A percentile compares a stretch with the other conserved stretches of the same genome.
phyloP scores from a whole-genome alignment of 2,113 vertebrate genomes.

The Centrocercus urophasianus region DNA sequence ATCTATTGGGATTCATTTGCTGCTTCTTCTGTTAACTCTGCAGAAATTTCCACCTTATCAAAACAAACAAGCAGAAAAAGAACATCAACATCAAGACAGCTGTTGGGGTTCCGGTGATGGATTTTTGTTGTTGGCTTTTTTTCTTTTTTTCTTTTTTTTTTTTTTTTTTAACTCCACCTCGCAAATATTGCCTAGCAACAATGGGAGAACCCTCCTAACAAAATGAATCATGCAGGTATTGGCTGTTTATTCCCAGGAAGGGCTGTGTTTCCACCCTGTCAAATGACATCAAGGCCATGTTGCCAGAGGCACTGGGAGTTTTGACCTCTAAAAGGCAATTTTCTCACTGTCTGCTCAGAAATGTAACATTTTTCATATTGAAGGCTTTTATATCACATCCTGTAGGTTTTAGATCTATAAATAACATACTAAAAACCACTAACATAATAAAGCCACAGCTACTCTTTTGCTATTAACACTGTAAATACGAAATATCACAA shows the following conservation, averaged over 20 bases:
- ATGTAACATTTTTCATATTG: conserved; percentile 68
- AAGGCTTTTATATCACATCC: conserved; percentile 72
- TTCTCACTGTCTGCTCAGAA: conserved; percentile 74
- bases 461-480: not conserved
- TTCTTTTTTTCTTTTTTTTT: not conserved
- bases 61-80: not conserved
- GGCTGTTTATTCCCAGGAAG: conserved; percentile 69
- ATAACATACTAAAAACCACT: conserved; percentile 42
- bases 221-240: conserved; percentile 69
- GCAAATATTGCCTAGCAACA: conserved; percentile 62
- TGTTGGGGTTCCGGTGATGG: not conserved
- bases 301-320: conserved; percentile 67
- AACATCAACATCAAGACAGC: not conserved
- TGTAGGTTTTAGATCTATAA: conserved; percentile 55
- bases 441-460: not conserved
- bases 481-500: conserved; percentile 8
- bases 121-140: not conserved
- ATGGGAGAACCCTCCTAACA: conserved; percentile 42
- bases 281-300: conserved; percentile 71
- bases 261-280: conserved; percentile 72
- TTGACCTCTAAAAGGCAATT: conserved; percentile 76
- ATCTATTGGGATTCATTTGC: not conserved
- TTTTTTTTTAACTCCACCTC: conserved; percentile 24
- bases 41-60: not conserved
- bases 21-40: not conserved